Evolutionary conservation across 1,140 invertebrate species (phyloP).

Genomic region (Drosophila yakuba): DNA sequence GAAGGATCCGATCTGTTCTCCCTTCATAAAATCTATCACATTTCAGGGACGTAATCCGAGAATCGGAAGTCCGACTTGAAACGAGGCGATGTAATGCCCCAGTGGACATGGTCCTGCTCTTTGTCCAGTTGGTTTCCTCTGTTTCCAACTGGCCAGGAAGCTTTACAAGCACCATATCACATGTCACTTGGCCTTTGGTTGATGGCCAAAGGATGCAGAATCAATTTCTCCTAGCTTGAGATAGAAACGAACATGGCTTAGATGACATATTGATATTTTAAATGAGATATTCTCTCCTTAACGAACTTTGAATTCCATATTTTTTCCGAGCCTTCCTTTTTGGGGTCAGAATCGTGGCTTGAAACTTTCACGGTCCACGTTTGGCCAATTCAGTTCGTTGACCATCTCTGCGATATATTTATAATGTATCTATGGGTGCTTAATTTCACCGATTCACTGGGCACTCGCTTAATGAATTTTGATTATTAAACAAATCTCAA

Average conservation of each 20-base stretch:
- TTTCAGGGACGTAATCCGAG: conserved; percentile 66
- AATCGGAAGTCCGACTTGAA: conserved; percentile 74
- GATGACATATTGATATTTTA: not conserved
- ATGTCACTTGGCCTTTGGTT: conserved; percentile 26
- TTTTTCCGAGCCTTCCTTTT: conserved; percentile 25
- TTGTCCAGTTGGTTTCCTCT: conserved; percentile 28
- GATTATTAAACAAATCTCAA: conserved; percentile 77
- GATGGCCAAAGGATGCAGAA: conserved; percentile 24
- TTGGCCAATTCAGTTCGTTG: conserved; percentile 65
- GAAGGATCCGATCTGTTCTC: not conserved
- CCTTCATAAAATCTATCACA: conserved; percentile 47
- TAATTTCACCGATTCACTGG: conserved; percentile 68
- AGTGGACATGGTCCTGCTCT: conserved; percentile 47
- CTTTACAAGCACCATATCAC: conserved; percentile 72
- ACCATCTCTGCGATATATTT: conserved; percentile 55
- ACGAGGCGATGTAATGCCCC: conserved; percentile 69
- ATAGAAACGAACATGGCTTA: not conserved
- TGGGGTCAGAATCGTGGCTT: conserved; percentile 70
- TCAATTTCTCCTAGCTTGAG: not conserved
- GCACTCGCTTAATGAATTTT: conserved; percentile 74
- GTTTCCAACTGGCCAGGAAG: conserved; percentile 42
- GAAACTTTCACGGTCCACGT: conserved; percentile 71
- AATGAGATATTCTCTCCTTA: not conserved
- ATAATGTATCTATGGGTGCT: conserved; percentile 66
- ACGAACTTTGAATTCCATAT: conserved; percentile 1